These are phyloP conservation scores for Tinea semifulvella DNA, from an alignment of 2,888 invertebrate species.

Conservation along the genomic window DNA sequence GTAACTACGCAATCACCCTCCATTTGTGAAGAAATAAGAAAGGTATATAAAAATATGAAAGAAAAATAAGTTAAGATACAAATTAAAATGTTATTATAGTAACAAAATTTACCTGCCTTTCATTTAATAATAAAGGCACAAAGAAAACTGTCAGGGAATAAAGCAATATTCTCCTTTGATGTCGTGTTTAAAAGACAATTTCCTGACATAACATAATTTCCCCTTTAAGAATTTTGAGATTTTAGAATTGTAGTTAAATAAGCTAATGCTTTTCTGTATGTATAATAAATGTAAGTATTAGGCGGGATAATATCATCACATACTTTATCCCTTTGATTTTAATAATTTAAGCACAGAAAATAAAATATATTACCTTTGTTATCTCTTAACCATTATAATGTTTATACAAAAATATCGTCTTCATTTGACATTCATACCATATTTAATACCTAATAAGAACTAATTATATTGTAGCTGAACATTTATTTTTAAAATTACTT, in stretches of 20 bases:
- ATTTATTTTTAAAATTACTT: too few relatives aligned
- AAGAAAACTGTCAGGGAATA: conserved; percentile 10
- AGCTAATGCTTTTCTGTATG: too few relatives aligned
- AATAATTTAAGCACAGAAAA: too few relatives aligned
- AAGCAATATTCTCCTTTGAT: conserved; percentile 20
- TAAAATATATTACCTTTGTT: too few relatives aligned
- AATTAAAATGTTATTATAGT: neutral
- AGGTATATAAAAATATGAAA: neutral
- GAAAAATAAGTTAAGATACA: neutral
- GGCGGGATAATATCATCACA: too few relatives aligned
- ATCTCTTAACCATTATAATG: too few relatives aligned
- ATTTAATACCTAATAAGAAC: too few relatives aligned
- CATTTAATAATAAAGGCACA: conserved; percentile 14
- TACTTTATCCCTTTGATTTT: too few relatives aligned
- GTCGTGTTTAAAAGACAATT: conserved; percentile 23
- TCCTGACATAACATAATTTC: conserved; percentile 19
- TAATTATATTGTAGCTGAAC: too few relatives aligned
- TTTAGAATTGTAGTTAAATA: conserved; percentile 8
- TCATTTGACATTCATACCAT: too few relatives aligned
- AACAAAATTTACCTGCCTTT: conserved; percentile 4
- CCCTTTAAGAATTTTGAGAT: conserved; percentile 1
- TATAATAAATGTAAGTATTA: too few relatives aligned
- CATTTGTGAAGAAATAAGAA: neutral
- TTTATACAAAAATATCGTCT: too few relatives aligned
- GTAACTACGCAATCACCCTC: neutral